These are phyloP conservation scores for Celastrina argiolus DNA, from an alignment of 2,888 invertebrate genomes.

Conservation along the genomic window DNA sequence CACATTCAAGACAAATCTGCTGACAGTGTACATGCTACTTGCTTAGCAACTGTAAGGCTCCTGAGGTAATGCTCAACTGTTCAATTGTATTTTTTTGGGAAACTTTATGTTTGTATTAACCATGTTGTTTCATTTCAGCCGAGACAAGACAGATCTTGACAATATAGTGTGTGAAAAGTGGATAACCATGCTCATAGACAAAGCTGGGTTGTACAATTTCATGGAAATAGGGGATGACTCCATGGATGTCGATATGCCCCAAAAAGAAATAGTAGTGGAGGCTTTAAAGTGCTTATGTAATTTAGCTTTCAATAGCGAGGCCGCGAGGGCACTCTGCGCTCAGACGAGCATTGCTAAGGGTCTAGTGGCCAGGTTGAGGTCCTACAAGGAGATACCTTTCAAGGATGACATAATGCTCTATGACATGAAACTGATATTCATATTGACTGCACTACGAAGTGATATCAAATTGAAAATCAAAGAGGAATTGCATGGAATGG, in stretches of 20 bases:
- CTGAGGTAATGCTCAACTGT: constrained; percentile 75
- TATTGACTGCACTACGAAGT: constrained; percentile 89
- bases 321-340: constrained; percentile 61
- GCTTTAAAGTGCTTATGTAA: constrained; percentile 94
- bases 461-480: constrained; percentile 82
- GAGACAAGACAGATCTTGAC: constrained; percentile 86
- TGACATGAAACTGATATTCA: constrained; percentile 92
- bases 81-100: not conserved
- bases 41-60: constrained; percentile 80
- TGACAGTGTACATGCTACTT: constrained; percentile 67
- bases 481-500: constrained; percentile 83
- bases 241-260: constrained; percentile 53
- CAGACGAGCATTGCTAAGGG: constrained; percentile 82
- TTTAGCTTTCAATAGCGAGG: constrained; percentile 85
- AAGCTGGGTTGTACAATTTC: constrained; percentile 79
- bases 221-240: constrained; percentile 53
- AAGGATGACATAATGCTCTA: constrained; percentile 87
- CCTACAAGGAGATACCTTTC: constrained; percentile 80
- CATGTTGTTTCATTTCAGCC: constrained; percentile 62
- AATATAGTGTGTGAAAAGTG: constrained; percentile 82
- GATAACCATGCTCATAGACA: constrained; percentile 81
- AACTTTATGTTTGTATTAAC: not conserved
- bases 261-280: constrained; percentile 82
- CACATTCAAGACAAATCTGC: constrained; percentile 71
- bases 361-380: constrained; percentile 83